Evolutionary conservation across 2,113 vertebrate species (phyloP).

Genomic region (Entomyzon cyanotis): DNA sequence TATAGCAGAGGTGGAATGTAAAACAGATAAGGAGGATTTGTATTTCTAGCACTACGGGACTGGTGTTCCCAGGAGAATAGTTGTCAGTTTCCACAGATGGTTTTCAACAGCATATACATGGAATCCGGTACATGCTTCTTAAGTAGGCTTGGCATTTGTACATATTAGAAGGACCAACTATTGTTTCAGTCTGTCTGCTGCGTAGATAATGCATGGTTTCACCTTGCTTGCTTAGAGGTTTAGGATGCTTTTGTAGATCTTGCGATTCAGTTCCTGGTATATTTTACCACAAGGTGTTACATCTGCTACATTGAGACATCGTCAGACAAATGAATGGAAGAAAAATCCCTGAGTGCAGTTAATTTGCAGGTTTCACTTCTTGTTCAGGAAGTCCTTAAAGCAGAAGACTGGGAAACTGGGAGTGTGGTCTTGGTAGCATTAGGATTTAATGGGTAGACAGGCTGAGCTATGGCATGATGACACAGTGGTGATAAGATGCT

Average conservation of each 20-base stretch:
- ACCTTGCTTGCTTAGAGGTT: background rate
- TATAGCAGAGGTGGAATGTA: constrained; percentile 17
- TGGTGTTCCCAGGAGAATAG: background rate
- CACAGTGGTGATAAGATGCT: background rate
- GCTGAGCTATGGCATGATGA: background rate
- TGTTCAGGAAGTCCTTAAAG: background rate
- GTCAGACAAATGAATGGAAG: background rate
- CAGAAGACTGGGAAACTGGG: background rate
- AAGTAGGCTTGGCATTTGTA: background rate
- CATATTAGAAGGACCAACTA: background rate
- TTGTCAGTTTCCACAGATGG: background rate
- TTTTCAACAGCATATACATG: background rate
- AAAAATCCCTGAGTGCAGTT: background rate
- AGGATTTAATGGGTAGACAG: background rate
- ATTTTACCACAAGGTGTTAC: background rate
- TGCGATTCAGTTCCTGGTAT: background rate
- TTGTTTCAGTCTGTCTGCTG: background rate
- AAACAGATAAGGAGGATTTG: background rate
- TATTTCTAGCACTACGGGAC: background rate
- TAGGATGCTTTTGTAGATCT: background rate
- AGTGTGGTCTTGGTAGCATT: background rate
- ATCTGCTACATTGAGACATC: background rate
- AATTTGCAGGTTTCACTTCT: background rate
- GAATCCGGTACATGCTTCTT: background rate
- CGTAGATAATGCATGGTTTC: background rate